Evolutionary conservation across 1,140 invertebrate species (phyloP), one percentile per base, ranked within the genome.

Genomic region (Kradibia gibbosae): DNA sequence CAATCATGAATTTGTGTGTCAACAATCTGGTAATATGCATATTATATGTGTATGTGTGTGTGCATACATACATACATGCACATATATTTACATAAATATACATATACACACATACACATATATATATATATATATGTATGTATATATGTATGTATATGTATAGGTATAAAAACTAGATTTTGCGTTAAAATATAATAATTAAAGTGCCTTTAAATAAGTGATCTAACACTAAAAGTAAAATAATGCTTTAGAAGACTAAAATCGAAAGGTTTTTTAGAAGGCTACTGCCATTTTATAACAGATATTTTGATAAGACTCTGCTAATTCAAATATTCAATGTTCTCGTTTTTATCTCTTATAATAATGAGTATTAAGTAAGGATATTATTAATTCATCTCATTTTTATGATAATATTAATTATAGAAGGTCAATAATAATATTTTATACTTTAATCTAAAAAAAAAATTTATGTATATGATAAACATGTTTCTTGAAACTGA

Each of bases 171-270:
- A 39, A 36, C n/a, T 62, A 76, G 36, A 77, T 67, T 34, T 77
- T 65, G n/a, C 10, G n/a, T 42, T 60, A 28, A 70, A 57, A 11
- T 72, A 25, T 72, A 55, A 65, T 76, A 36, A 75, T 67, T 55
- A 45, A 81, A 75, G 72, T 81, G 79, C 79, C 79, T 80, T 74
- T 48, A 39, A 75, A 78, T 45, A 17, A 76, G 2, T 48, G 3
- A 36, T 80, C 20, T 28, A 57, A 60, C 17, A 31, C 22, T 72
- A 34, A 72, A 60, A 80, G 17, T 74, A 53, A 74, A 65, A 22
- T 74, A 28, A 60, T 73, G 20, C 73, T 60, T 60, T 48, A 3
- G 11, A 74, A 81, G 31, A 81, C n/a, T 39, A 74, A 34, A 62
- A 50, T 65, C 28, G 20, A 81, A 81, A 81, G 31, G 74, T n/a